phyloP scores from a whole-genome alignment of 2,888 invertebrate species.

The Congeria kusceri region DNA sequence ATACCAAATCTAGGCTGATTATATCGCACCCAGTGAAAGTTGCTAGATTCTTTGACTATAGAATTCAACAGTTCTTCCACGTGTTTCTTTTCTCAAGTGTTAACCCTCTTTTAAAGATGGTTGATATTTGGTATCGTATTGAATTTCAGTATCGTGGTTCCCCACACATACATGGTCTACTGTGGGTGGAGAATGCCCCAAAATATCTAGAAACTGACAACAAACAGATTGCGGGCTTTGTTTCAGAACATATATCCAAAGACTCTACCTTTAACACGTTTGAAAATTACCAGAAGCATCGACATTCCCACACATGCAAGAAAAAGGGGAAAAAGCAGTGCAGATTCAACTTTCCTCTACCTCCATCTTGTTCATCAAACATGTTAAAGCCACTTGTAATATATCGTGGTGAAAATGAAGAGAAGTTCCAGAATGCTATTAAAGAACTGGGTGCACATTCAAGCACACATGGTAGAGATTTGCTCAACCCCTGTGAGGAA shows the following conservation, averaged over 20 bases:
- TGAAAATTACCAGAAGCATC: constrained; percentile 12
- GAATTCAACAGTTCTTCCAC: constrained; percentile 3
- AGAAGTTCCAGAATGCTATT: background rate
- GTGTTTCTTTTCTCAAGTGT: background rate
- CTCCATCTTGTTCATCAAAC: constrained; percentile 13
- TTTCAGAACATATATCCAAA: background rate
- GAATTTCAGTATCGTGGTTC: constrained; percentile 3
- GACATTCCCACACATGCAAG: constrained; percentile 24
- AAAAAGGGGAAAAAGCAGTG: constrained; percentile 26
- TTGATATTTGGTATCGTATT: background rate
- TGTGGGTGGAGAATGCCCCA: constrained; percentile 13
- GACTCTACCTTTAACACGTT: background rate
- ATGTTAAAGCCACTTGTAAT: constrained; percentile 14
- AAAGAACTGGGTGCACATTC: constrained; percentile 4
- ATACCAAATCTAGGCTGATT: constrained; percentile 10
- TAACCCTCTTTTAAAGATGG: background rate
- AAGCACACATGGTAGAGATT: constrained; percentile 8
- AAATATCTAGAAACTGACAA: background rate
- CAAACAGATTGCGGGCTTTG: background rate
- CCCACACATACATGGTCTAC: constrained; percentile 2
- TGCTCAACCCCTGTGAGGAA: constrained; percentile 4
- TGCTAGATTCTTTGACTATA: background rate
- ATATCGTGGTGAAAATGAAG: constrained; percentile 4
- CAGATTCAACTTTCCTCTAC: constrained; percentile 25
- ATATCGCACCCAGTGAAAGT: constrained; percentile 6